These are phyloP conservation scores for Chionis minor DNA, from an alignment of 2,113 vertebrate genomes.

Conservation along the genomic window DNA sequence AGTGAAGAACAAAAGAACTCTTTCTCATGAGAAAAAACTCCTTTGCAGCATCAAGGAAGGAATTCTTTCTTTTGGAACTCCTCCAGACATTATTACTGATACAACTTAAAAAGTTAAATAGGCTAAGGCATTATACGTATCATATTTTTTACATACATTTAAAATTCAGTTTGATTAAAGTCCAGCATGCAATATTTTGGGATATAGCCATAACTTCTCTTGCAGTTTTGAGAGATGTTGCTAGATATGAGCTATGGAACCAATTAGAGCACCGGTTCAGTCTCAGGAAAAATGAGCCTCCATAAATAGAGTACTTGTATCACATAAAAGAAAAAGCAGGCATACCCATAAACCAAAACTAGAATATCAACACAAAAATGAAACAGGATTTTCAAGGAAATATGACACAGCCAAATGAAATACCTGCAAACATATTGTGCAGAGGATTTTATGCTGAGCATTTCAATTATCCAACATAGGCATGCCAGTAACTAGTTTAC, in stretches of 20 bases:
- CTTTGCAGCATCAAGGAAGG: not conserved
- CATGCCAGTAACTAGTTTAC: not conserved
- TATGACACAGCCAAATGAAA: not conserved
- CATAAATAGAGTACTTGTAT: conserved; percentile 14
- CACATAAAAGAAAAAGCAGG: not conserved
- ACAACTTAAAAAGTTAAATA: not conserved
- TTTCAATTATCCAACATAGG: not conserved
- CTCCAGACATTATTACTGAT: not conserved
- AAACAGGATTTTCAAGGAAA: conserved; percentile 6
- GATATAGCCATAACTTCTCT: not conserved
- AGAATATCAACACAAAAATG: not conserved
- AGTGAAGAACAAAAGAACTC: not conserved
- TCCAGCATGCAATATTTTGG: not conserved
- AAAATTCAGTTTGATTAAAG: conserved; percentile 22
- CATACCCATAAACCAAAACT: not conserved
- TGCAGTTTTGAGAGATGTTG: conserved; percentile 3
- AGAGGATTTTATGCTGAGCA: not conserved
- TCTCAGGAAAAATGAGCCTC: conserved; percentile 33
- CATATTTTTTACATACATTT: not conserved
- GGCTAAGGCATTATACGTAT: not conserved
- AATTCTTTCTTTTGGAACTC: not conserved
- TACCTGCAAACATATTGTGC: not conserved
- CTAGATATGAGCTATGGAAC: conserved; percentile 49
- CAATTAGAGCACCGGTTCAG: conserved; percentile 38
- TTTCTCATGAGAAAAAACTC: not conserved